Conservation (phyloP, 2,113 vertebrate species). For the Stigmatopora argus region DNA sequence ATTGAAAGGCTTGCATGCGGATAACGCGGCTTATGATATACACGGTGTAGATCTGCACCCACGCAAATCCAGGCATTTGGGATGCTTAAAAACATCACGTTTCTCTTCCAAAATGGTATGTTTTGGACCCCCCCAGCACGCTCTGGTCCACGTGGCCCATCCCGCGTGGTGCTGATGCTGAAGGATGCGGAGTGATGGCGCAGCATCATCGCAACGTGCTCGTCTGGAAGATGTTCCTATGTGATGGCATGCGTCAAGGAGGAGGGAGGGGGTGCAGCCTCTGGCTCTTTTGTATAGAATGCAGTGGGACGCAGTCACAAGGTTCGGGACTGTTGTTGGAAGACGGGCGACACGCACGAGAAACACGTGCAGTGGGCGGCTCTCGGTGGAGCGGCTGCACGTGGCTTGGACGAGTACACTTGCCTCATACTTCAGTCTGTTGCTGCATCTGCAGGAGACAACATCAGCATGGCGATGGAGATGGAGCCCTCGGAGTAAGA, state of each 20-base stretch:
- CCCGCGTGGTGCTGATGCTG: slow-evolving; percentile 44
- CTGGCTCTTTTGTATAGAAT: slow-evolving; percentile 7
- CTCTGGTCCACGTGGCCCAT: slow-evolving; percentile 33
- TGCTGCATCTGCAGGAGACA: slow-evolving; percentile 40
- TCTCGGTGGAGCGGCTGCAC: slow-evolving; percentile 52
- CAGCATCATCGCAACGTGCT: slow-evolving; percentile 37
- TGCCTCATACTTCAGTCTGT: slow-evolving; percentile 15
- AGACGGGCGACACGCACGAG: slow-evolving; percentile 25
- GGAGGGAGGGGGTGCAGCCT: background rate
- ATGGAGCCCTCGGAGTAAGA: slow-evolving; percentile 76
- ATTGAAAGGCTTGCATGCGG: too few relatives aligned
- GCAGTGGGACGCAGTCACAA: slow-evolving; percentile 19
- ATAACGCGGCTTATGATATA: too few relatives aligned
- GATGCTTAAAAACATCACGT: background rate
- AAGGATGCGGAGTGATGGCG: slow-evolving; percentile 20
- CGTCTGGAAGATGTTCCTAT: slow-evolving; percentile 3
- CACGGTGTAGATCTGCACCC: too few relatives aligned
- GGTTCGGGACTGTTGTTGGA: slow-evolving; percentile 18
- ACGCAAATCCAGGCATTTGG: background rate
- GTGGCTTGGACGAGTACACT: slow-evolving; percentile 55
- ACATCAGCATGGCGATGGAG: slow-evolving; percentile 67
- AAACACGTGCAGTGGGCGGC: slow-evolving; percentile 70
- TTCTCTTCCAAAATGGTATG: background rate
- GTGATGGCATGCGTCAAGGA: slow-evolving; percentile 28
- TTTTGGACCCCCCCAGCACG: slow-evolving; percentile 23